A percentile compares a stretch with the other conserved stretches of the same genome.
Evolutionary conservation across 2,113 vertebrate genomes (phyloP).

Genomic region (Athene cunicularia): DNA sequence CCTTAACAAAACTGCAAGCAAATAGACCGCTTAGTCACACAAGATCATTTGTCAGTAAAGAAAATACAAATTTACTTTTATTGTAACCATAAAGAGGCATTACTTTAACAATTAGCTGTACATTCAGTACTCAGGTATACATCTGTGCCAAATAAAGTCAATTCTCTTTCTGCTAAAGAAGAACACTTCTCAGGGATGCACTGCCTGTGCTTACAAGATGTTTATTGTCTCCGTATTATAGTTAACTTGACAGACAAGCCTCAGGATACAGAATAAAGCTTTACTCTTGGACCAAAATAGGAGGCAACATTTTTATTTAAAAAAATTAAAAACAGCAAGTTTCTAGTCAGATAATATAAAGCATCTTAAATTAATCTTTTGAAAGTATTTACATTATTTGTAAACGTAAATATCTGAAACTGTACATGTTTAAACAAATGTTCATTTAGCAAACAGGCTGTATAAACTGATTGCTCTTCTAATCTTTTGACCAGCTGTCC

Average conservation of each 20-base stretch:
- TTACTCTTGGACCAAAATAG: conserved; percentile 65
- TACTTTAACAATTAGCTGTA: conserved; percentile 48
- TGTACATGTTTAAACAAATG: conserved; percentile 80
- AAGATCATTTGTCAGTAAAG: conserved; percentile 6
- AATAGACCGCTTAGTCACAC: background rate
- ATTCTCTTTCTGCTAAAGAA: conserved; percentile 24
- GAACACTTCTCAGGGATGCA: background rate
- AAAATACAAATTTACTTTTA: conserved; percentile 66
- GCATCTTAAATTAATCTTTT: conserved; percentile 82
- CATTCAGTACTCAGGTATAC: background rate
- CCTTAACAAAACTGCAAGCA: background rate
- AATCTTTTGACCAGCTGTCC: conserved; percentile 20
- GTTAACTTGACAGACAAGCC: conserved; percentile 43
- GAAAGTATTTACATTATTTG: conserved; percentile 81
- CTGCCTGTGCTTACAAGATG: background rate
- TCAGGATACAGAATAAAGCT: conserved; percentile 50
- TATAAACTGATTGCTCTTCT: conserved; percentile 48
- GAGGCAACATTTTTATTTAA: conserved; percentile 75
- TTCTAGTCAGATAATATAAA: conserved; percentile 82
- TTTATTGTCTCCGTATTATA: conserved; percentile 23
- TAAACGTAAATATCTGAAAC: conserved; percentile 78
- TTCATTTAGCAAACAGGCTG: conserved; percentile 65
- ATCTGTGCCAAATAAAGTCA: conserved; percentile 15
- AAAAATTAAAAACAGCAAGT: conserved; percentile 80
- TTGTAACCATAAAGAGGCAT: conserved; percentile 31